Evolutionary conservation across 1,140 invertebrate genomes (phyloP), one percentile per base, ranked within the genome.

Genomic region (Pogonomyrmex californicus): DNA sequence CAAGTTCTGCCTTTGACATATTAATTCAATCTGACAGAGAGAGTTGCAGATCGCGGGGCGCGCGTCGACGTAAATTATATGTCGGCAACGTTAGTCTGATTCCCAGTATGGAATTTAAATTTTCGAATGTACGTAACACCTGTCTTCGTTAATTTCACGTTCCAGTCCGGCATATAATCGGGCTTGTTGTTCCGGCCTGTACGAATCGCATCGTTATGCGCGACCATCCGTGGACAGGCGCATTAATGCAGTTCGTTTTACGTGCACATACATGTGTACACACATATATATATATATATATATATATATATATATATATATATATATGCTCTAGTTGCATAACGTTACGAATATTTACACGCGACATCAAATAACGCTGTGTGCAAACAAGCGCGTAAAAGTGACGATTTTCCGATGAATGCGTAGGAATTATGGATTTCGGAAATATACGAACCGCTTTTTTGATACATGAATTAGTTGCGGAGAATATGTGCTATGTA

Each of bases 321-420:
- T 47, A 0, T 44, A 9, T 47, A 41, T 70, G 44, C 7, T 71
- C 66, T 41, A 49, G 30, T 83, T 60, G 54, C 68, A 73, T 62
- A 83, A 75, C 68, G 54, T 36, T 83, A 73, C 68, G 68, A 70
- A 58, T 83, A 83, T 83, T 83, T 83, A 62, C 79, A 4, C 68
- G 54, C 41, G 33, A 49, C 54, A 62, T 83, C 68, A 83, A 83
- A 73, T 60, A 62, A 62, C 58, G 54, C 4, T 49, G n/a, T 33
- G 30, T 44, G 68, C 41, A 73, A 83, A 58, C 10, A 71, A 49
- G 17, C 38, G 54, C n/a, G 17, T 71, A 75, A 75, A 83, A 83
- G n/a, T 47, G 41, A 62, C 6, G 68, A 73, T 75, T 73, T 47
- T 70, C 10, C 66, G n/a, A 58, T 73, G 33, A 17, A 33, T 41